Percentiles rank a stretch among this genome's conserved stretches.
Conservation (phyloP, 2,888 invertebrate genomes). For the Pollenia labialis region DNA sequence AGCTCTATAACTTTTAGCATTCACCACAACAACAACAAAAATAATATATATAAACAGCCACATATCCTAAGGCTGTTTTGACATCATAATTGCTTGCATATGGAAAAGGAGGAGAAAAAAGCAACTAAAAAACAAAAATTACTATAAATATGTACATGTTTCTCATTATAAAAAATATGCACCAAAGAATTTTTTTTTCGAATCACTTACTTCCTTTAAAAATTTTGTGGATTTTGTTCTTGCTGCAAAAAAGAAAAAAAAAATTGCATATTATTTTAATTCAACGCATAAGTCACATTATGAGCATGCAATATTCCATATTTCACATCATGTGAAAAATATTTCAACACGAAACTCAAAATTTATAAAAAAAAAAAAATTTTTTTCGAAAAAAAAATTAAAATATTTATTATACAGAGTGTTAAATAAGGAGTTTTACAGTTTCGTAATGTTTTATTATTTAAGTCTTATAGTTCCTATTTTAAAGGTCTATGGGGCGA, state of each 20-base stretch:
- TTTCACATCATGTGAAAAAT: slow-evolving; percentile 72
- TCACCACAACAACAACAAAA: neutral
- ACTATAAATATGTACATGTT: slow-evolving; percentile 36
- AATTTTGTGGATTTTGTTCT: slow-evolving; percentile 30
- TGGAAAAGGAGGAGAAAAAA: slow-evolving; percentile 59
- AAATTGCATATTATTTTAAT: slow-evolving; percentile 60
- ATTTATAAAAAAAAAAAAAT: slow-evolving; percentile 12
- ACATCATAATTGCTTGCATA: slow-evolving; percentile 82
- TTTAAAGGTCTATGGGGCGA: no score
- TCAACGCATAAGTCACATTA: slow-evolving; percentile 69
- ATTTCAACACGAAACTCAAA: slow-evolving; percentile 74
- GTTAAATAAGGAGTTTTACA: slow-evolving; percentile 43
- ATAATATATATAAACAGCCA: slow-evolving; percentile 31
- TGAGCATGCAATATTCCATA: slow-evolving; percentile 61
- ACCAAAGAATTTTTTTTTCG: slow-evolving; percentile 8
- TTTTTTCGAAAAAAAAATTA: slow-evolving; percentile 1
- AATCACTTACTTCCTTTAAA: slow-evolving; percentile 54
- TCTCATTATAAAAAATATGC: slow-evolving; percentile 46
- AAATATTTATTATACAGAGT: slow-evolving; percentile 34
- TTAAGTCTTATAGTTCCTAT: no score
- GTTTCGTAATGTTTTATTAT: slow-evolving; percentile 19
- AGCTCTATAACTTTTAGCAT: neutral
- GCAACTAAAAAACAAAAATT: slow-evolving; percentile 1
- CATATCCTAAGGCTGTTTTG: slow-evolving; percentile 78
- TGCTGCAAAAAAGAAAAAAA: neutral